Conservation (phyloP, 2,797 vertebrate species). For the Hippocampus kuda region DNA sequence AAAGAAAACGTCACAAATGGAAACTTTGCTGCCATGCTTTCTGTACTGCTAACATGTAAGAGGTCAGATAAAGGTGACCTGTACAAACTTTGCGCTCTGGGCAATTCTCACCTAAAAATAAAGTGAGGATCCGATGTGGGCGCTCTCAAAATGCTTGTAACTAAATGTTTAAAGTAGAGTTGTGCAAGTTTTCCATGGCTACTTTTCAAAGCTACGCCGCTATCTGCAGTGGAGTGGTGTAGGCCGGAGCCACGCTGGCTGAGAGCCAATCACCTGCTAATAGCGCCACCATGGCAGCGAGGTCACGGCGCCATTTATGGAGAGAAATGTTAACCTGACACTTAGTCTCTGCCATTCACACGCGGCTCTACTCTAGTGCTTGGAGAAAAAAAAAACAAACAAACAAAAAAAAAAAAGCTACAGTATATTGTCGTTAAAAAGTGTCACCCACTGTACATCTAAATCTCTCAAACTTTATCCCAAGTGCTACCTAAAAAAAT, state of each 20-base stretch:
- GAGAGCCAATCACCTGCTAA: conserved; percentile 67
- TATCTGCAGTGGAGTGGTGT: conserved; percentile 16
- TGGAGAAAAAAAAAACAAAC: conserved; percentile 5
- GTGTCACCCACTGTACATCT: neutral
- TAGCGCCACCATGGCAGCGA: conserved; percentile 60
- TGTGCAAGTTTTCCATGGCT: conserved; percentile 14
- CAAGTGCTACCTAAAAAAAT: no score
- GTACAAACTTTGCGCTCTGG: conserved; percentile 8
- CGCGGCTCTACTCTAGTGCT: conserved; percentile 1
- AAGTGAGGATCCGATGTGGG: neutral
- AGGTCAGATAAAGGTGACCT: conserved; percentile 73
- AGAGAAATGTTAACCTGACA: conserved; percentile 63
- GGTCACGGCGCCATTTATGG: conserved; percentile 59
- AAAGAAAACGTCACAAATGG: conserved; percentile 36
- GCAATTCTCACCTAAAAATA: conserved; percentile 2
- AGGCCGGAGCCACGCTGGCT: conserved; percentile 51
- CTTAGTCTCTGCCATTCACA: conserved; percentile 23
- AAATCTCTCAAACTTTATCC: no score
- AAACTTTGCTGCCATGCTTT: neutral
- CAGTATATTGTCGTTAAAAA: neutral
- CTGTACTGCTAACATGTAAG: conserved; percentile 37
- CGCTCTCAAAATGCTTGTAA: conserved; percentile 6
- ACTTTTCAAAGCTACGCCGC: conserved; percentile 12
- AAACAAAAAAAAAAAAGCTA: no score
- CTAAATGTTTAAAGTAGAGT: neutral